Evolutionary conservation across 2,113 vertebrate genomes (phyloP), one percentile per base, ranked within the genome.

Genomic region (Pollachius pollachius): DNA sequence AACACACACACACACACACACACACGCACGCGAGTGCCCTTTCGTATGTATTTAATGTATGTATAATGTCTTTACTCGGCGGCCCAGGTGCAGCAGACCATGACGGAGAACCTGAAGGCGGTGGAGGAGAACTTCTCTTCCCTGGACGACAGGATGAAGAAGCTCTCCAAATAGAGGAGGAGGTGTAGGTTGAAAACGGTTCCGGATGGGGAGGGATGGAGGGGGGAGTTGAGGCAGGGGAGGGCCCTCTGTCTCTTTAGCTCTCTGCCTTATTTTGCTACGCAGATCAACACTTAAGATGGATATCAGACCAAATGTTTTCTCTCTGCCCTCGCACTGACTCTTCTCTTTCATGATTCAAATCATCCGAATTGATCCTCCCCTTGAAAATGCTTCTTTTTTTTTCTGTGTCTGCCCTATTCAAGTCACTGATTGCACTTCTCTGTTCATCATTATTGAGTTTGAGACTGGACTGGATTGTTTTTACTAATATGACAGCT

Each of bases 121-220:
- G 87, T 97, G 23, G 94, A 95, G 75, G 94, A 95, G 18, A 97
- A 96, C 85, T 94, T 97, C 79, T 69, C 88, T 54, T 89, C 86
- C 25, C 90, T 97, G 54, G 93, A 96, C 11, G 82, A 93, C 73
- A 91, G 95, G 83, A 94, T 97, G 91, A 95, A 96, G 90, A 92
- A 92, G 68, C 80, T 97, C 54, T 90, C 89, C 57, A 94, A 96
- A 88, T 96, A 93, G 94, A 72, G 8, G 41, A 48, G 41, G 41
- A 48, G 41, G 7, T 58, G 16, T 30, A 70, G 67, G 72, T 64
- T 65, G 62, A 73, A 68, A 78, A 77, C 71, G 84, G 71, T 83
- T 83, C 85, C 82, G 76, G 63, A 80, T 56, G 65, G 62, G 63
- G 74, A 63, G 68, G 71, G 64, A 69, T 69, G 15, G 80, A 84